phyloP scores from a whole-genome alignment of 1,140 invertebrate genomes.

The Cyclina sinensis region DNA sequence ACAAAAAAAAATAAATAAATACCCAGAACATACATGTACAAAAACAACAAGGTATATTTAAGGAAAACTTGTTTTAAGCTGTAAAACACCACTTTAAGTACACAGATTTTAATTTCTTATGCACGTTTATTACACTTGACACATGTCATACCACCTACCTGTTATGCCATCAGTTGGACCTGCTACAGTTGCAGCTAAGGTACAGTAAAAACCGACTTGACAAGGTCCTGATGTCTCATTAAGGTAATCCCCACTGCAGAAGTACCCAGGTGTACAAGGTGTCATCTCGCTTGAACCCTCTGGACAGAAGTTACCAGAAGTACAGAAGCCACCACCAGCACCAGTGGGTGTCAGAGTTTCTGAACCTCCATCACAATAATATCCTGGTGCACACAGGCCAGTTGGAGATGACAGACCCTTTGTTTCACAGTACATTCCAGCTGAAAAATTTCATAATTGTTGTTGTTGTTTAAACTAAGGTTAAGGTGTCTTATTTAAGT shows the following conservation, averaged over 20 bases:
- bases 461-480: no score
- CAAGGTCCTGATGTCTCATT: conserved; percentile 78
- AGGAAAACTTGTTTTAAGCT: no score
- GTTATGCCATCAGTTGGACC: conserved; percentile 84
- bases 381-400: conserved; percentile 80
- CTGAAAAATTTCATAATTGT: no score
- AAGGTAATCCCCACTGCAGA: conserved; percentile 77
- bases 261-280: conserved; percentile 80
- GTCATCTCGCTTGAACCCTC: conserved; percentile 74
- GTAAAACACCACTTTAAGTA: no score
- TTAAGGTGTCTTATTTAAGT: no score
- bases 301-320: conserved; percentile 79
- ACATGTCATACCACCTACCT: conserved; percentile 79
- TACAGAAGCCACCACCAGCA: conserved; percentile 73
- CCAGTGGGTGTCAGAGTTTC: conserved; percentile 74
- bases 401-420: conserved; percentile 72
- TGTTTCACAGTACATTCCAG: conserved; percentile 79
- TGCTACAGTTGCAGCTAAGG: conserved; percentile 71
- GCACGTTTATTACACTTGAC: no score
- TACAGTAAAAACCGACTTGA: conserved; percentile 82
- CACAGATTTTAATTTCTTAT: no score
- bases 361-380: conserved; percentile 81
- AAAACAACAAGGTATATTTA: no score
- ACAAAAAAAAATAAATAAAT: no score
- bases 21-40: no score